Evolutionary conservation across 2,113 vertebrate genomes (phyloP), one percentile per base, ranked within the genome.

Genomic region (Bufo bufo): DNA sequence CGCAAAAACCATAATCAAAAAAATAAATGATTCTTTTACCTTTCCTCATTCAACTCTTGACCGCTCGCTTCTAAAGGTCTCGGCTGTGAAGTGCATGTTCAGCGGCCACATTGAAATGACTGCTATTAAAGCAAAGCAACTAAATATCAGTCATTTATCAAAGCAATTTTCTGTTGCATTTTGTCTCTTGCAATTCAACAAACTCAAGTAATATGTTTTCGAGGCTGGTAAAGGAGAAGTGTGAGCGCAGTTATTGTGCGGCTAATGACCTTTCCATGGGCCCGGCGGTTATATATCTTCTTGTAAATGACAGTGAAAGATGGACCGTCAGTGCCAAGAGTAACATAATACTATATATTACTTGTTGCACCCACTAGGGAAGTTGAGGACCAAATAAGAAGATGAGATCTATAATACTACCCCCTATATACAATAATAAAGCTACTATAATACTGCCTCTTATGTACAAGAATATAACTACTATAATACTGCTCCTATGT

Each of bases 21-120:
- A 88, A 88, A 88, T 83, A 83, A 88, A 88, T 88, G 69, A 82
- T 88, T 88, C 86, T 88, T 61, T 88, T 88, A 88, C 86, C 80
- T 88, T 75, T 83, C 63, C 80, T 83, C 87, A 83, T 88, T 83
- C 80, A 54, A 63, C 87, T 83, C 69, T 72, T 88, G 87, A 77
- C 80, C 80, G 80, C 69, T 77, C 80, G 66, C 80, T 88, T 81
- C 77, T 54, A 77, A 82, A 83, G 80, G 80, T 71, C 66, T 52
- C 80, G 11, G 10, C 72, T 77, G 54, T 54, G 61, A 74, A 83
- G 86, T 19, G 66, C 11, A 69, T 83, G 74, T 75, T 74, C 86
- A 61, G 78, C 86, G 13, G 69, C 56, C 66, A 12, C 80, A 83
- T 75, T 83, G 87, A 83, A 88, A 88, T 83, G 79, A 83, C 87